Conservation (phyloP, 2,113 vertebrate genomes). For the Anarhynchus alexandrinus region DNA sequence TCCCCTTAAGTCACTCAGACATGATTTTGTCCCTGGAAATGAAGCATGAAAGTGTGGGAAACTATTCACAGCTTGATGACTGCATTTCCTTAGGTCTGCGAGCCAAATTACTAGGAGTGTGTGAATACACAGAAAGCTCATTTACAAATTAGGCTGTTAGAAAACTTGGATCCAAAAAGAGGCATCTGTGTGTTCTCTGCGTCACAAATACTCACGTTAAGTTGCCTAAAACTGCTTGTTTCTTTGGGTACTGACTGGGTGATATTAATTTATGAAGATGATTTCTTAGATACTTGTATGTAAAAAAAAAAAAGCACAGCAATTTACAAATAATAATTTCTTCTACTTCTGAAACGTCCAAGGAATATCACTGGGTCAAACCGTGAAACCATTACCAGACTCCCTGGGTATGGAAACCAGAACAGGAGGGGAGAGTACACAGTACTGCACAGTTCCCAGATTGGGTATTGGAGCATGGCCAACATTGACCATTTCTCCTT, state of each 20-base stretch:
- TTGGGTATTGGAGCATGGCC: neutral
- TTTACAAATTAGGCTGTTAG: slow-evolving; percentile 47
- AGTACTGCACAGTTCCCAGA: neutral
- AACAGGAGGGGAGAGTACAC: neutral
- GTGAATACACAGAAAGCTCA: slow-evolving; percentile 32
- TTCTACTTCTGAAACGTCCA: neutral
- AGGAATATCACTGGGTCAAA: neutral
- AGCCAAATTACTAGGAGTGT: slow-evolving; percentile 16
- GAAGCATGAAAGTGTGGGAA: neutral
- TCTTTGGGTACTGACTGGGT: neutral
- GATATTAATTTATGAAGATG: neutral
- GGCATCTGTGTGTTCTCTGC: neutral
- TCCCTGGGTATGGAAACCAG: neutral
- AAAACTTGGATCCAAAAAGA: neutral
- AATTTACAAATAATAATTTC: neutral
- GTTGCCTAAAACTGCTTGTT: neutral
- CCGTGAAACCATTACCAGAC: neutral
- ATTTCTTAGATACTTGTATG: neutral
- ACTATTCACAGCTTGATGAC: neutral
- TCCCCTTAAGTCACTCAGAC: neutral
- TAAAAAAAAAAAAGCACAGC: neutral
- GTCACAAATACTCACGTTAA: neutral
- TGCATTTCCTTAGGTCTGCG: neutral
- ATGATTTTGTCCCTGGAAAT: neutral
- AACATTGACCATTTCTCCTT: neutral